These are phyloP conservation scores for Acanthornis magna DNA, from an alignment of 2,797 vertebrate species.

Conservation along the genomic window DNA sequence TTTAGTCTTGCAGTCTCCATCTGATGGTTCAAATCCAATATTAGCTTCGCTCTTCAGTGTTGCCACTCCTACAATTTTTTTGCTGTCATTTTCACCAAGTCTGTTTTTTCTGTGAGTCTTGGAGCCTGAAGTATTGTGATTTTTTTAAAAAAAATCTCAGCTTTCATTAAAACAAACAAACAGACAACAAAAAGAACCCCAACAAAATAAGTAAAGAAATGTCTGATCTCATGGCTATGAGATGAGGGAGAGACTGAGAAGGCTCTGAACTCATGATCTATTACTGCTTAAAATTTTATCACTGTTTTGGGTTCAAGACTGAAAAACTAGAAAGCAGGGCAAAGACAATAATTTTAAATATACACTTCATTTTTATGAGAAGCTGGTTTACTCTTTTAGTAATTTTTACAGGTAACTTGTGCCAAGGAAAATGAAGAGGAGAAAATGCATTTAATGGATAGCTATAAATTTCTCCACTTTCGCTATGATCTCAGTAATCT, in stretches of 20 bases:
- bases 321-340: conserved; percentile 15
- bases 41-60: background rate
- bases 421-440: conserved; percentile 32
- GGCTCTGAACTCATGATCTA: background rate
- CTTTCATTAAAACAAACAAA: background rate
- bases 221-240: background rate
- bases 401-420: conserved; percentile 37
- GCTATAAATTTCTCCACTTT: conserved; percentile 44
- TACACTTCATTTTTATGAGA: background rate
- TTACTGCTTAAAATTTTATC: conserved; percentile 17
- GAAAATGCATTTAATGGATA: conserved; percentile 29
- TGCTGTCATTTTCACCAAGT: background rate
- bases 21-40: background rate
- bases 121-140: background rate
- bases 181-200: background rate
- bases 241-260: background rate
- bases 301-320: background rate
- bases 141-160: background rate
- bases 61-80: background rate
- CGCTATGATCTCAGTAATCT: conserved; percentile 56
- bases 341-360: background rate
- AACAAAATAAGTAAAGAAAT: background rate
- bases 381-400: conserved; percentile 6
- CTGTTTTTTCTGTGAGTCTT: background rate
- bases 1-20: background rate